Evolutionary conservation across 2,797 vertebrate genomes (phyloP), one percentile per base, ranked within the genome.

Genomic region (Geotrypetes seraphini): DNA sequence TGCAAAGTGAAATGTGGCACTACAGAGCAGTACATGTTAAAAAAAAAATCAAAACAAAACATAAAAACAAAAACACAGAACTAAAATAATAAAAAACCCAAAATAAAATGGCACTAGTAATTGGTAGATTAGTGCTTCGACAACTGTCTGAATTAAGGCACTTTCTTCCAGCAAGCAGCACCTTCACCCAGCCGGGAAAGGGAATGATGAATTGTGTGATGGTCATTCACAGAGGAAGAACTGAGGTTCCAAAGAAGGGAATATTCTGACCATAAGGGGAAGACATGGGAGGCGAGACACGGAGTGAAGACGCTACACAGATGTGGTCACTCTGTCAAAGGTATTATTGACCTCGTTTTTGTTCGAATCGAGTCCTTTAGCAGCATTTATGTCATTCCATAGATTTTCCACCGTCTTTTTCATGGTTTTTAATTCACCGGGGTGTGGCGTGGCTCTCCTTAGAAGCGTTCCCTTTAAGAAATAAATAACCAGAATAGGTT

Each of bases 291-390:
- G 86, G 89, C 76, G 75, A 78, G 67, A 57, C 73, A 55, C 33
- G 63, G 78, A 85, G 74, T 80, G 67, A 76, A 75, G 60, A 44
- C 47, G 73, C 90, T 92, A 98, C 79, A 98, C 95, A 31, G 92
- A 96, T 47, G 94, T 98, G 75, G 92, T 98, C 83, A 97, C 84
- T 78, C 83, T 87, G 81, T 92, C 90, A 74, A 84, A 62, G 76
- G 89, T 71, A 19, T 92, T 96, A 87, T 94, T 97, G 91, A 99
- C 90, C 89, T 99, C 87, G 4, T 99, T 99, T 85, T 98, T 97
- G 88, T 98, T 99, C 78, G 96, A 92, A 80, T 99, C 96, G 89
- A 99, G 83, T 84, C 81, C 90, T 85, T 95, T 97, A 80, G 93
- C 91, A 39, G 91, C 90, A 20, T 89, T 95, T 86, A 95, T 70